Conservation (phyloP, 2,797 vertebrate species). For the Sciurus carolinensis region DNA sequence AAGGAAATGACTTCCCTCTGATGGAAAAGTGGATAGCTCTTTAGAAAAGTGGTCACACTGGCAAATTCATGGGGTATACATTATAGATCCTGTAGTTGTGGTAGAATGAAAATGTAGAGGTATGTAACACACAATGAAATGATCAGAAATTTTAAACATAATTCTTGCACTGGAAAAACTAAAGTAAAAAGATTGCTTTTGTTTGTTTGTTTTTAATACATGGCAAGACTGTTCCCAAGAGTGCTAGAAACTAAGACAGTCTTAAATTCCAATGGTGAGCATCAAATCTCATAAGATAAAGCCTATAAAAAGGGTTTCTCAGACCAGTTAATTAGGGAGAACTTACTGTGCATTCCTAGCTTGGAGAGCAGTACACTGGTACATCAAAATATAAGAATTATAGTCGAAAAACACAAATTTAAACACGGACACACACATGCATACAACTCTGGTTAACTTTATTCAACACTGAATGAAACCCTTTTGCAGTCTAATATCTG, state of each 20-base stretch:
- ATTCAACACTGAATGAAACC: background rate
- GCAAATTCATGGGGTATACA: background rate
- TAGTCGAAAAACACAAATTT: background rate
- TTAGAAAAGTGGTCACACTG: background rate
- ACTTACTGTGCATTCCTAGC: background rate
- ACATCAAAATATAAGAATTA: background rate
- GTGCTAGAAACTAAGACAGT: background rate
- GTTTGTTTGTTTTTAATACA: background rate
- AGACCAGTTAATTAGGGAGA: background rate
- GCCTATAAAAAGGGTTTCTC: background rate
- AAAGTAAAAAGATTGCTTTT: background rate
- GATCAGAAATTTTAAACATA: background rate
- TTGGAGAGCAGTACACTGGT: background rate
- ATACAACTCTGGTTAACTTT: background rate
- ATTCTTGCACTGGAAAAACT: background rate
- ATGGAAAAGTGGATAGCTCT: background rate
- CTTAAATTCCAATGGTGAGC: background rate
- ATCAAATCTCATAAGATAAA: background rate
- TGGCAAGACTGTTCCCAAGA: background rate
- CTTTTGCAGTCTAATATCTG: background rate
- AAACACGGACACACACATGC: background rate
- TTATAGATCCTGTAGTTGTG: background rate
- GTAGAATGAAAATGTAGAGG: background rate
- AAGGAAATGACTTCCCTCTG: constrained; percentile 45
- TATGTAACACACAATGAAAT: background rate